phyloP scores from a whole-genome alignment of 2,113 vertebrate genomes.

The Tachysurus fulvidraco region DNA sequence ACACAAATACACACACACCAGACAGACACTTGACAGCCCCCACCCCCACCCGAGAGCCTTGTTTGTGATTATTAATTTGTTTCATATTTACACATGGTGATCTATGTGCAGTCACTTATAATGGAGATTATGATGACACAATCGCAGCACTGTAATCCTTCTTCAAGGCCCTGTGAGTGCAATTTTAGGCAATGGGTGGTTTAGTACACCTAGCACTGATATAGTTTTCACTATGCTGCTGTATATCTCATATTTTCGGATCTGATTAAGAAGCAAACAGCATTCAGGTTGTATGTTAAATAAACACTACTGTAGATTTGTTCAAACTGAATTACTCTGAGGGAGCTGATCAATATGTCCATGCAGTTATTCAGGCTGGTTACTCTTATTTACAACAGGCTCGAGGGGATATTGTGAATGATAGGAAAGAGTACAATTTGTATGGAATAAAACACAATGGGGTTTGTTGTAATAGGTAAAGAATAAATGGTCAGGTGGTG shows the following conservation, averaged over 20 bases:
- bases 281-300: background rate
- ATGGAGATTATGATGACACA: constrained; percentile 76
- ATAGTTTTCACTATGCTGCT: constrained; percentile 58
- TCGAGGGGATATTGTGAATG: background rate
- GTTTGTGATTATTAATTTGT: constrained; percentile 76
- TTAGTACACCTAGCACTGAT: constrained; percentile 64
- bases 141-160: constrained; percentile 67
- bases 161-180: constrained; percentile 65
- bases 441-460: background rate
- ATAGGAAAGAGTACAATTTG: background rate
- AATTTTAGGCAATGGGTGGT: constrained; percentile 56
- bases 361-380: background rate
- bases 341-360: constrained; percentile 2
- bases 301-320: background rate
- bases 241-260: background rate
- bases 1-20: constrained; percentile 10
- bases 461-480: background rate
- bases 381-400: background rate
- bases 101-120: constrained; percentile 74
- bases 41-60: constrained; percentile 50
- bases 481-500: background rate
- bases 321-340: background rate
- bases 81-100: constrained; percentile 76
- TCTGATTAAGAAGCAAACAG: constrained; percentile 7
- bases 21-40: background rate